Conservation (phyloP, 2,797 vertebrate genomes). For the Danio choprae region DNA sequence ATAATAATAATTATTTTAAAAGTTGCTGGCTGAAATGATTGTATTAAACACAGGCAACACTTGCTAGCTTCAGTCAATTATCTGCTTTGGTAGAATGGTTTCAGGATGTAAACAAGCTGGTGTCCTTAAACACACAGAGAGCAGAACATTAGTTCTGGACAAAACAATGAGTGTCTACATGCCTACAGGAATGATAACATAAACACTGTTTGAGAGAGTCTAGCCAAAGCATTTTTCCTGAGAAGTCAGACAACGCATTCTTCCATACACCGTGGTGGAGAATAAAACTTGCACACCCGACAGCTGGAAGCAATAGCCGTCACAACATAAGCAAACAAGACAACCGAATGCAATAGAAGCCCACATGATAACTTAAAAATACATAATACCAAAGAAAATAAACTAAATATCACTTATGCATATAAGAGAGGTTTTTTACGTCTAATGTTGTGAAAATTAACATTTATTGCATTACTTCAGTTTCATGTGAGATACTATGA, state of each 20-base stretch:
- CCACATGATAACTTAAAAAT: not conserved
- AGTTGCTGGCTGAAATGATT: not conserved
- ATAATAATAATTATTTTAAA: no score
- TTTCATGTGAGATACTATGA: no score
- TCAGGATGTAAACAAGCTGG: slow-evolving; percentile 12
- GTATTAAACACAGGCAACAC: not conserved
- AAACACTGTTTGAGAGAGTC: not conserved
- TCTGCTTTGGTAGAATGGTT: not conserved
- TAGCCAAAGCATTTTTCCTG: slow-evolving; percentile 43
- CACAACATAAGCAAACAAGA: slow-evolving; percentile 15
- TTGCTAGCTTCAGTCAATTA: not conserved
- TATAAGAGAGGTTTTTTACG: no score
- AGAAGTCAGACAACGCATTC: slow-evolving; percentile 37
- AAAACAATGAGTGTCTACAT: slow-evolving; percentile 20
- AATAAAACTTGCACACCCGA: slow-evolving; percentile 42
- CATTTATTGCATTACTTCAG: no score
- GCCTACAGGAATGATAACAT: slow-evolving; percentile 7
- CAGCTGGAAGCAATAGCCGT: slow-evolving; percentile 22
- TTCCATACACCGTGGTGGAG: slow-evolving; percentile 12
- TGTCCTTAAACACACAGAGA: slow-evolving; percentile 24
- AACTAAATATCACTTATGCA: no score
- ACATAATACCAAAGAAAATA: not conserved
- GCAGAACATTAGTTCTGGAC: slow-evolving; percentile 5
- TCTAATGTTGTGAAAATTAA: no score
- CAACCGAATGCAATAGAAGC: not conserved